These are phyloP conservation scores for Microctenopoma lineatum DNA, from an alignment of 2,797 vertebrate species.

Conservation along the genomic window DNA sequence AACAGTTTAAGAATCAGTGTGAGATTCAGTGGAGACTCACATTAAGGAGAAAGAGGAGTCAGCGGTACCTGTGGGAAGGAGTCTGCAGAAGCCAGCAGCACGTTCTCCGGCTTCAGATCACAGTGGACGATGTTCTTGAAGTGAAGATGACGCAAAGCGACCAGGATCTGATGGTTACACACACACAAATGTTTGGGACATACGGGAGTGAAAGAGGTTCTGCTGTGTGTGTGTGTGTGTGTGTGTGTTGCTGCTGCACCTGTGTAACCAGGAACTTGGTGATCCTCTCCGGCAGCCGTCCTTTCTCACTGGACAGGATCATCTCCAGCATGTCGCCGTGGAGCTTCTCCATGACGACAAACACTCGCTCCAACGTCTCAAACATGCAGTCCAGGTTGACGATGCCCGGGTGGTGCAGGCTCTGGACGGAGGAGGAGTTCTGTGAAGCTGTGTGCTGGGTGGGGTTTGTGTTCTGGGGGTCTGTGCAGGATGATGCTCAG, in stretches of 20 bases:
- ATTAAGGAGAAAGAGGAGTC: background rate
- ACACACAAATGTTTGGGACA: background rate
- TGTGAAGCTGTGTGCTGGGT: too few relatives aligned
- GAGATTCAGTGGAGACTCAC: too few relatives aligned
- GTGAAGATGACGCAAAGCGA: slow-evolving; percentile 95
- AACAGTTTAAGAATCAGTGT: too few relatives aligned
- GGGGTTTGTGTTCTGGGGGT: too few relatives aligned
- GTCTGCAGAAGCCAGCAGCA: slow-evolving; percentile 92
- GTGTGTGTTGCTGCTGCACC: slow-evolving; percentile 71
- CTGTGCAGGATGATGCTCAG: background rate
- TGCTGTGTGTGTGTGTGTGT: background rate
- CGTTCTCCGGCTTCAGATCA: slow-evolving; percentile 97
- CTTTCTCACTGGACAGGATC: slow-evolving; percentile 98
- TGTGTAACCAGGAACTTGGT: slow-evolving; percentile 96
- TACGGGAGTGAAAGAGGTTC: too few relatives aligned
- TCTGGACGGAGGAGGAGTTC: slow-evolving; percentile 74
- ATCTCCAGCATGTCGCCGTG: slow-evolving; percentile 99
- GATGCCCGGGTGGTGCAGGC: slow-evolving; percentile 93
- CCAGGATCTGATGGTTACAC: slow-evolving; percentile 86
- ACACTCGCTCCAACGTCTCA: slow-evolving; percentile 94
- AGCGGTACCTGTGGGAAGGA: slow-evolving; percentile 90
- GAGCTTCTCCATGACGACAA: slow-evolving; percentile 99
- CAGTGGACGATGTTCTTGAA: slow-evolving; percentile 99
- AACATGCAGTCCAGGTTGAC: slow-evolving; percentile 99
- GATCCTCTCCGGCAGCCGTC: slow-evolving; percentile 93